Evolutionary conservation across 2,797 vertebrate species (phyloP), one percentile per base, ranked within the genome.

Genomic region (Molossus alvarezi): DNA sequence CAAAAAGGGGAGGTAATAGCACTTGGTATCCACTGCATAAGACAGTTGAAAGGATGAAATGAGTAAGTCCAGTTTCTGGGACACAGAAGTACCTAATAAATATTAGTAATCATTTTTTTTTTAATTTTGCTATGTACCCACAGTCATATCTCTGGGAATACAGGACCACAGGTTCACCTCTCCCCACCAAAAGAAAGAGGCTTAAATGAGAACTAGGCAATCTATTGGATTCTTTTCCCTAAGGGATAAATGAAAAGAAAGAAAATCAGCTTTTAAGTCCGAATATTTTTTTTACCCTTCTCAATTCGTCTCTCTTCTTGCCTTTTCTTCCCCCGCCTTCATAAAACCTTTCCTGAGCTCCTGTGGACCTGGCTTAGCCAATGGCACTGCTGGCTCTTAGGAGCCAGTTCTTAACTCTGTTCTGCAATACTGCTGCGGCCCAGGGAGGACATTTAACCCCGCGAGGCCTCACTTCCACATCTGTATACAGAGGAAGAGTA

Each of bases 161-260:
- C 3, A 64, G 60, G n/a, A 77, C 64, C n/a, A 37, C 1, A 91
- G 55, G 27, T n/a, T 80, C 33, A 60, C 69, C 25, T 88, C 81
- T 83, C 60, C 85, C 37, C 37, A 82, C 48, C 57, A 64, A 92
- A 94, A 83, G 53, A 88, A 82, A 84, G 6, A 17, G 77, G 15
- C 37, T 37, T 82, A 86, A 85, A 72, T n/a, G n/a, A 95, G 48
- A 21, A 73, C 55, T 25, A 92, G 13, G 55, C 71, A 92, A 88
- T 9, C 23, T 0, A 71, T 81, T 11, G 5, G 10, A 45, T 57
- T 77, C 41, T 65, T 92, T 82, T 86, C 27, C 51, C 37, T 73
- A 20, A 89, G 41, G 4, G 33, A 88, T 48, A 87, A 87, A 64
- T 64, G 23, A 9, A 60, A 86, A 71, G 29, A 71, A 57, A 23